Evolutionary conservation across 1,140 invertebrate genomes (phyloP).

Genomic region (Akabosia matsudoensis): DNA sequence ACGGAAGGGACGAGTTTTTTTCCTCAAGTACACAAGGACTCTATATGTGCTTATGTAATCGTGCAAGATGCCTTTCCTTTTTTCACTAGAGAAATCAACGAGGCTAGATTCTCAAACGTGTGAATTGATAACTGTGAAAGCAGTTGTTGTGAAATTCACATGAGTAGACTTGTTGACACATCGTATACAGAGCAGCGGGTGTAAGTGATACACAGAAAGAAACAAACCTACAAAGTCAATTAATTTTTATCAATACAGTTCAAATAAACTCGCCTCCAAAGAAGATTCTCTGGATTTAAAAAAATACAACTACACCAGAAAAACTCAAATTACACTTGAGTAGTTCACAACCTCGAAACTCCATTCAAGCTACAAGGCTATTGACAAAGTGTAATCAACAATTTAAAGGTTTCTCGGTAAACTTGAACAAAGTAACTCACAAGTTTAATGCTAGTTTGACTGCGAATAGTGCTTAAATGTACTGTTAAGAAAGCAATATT

Average conservation of each 20-base stretch:
- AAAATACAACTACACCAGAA: no score
- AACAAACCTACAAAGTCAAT: background rate
- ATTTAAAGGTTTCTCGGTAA: no score
- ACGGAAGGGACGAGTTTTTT: background rate
- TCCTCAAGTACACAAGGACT: background rate
- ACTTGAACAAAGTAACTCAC: no score
- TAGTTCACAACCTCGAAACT: no score
- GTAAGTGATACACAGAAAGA: background rate
- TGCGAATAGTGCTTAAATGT: no score
- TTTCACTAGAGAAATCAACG: background rate
- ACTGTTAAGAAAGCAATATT: no score
- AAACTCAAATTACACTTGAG: no score
- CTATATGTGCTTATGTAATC: background rate
- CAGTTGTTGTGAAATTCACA: background rate
- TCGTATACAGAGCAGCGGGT: background rate
- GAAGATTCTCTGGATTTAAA: no score
- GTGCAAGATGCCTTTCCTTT: background rate
- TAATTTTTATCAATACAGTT: background rate
- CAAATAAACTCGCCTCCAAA: no score
- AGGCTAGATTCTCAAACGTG: background rate
- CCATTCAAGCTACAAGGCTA: no score
- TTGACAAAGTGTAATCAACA: no score
- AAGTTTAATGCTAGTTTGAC: no score
- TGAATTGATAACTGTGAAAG: background rate
- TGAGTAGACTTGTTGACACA: background rate